A percentile compares a stretch with the other conserved stretches of the same genome.
Conservation (phyloP, 53 echinoderm and acorn worm species). For the Echinarachnius parma region DNA sequence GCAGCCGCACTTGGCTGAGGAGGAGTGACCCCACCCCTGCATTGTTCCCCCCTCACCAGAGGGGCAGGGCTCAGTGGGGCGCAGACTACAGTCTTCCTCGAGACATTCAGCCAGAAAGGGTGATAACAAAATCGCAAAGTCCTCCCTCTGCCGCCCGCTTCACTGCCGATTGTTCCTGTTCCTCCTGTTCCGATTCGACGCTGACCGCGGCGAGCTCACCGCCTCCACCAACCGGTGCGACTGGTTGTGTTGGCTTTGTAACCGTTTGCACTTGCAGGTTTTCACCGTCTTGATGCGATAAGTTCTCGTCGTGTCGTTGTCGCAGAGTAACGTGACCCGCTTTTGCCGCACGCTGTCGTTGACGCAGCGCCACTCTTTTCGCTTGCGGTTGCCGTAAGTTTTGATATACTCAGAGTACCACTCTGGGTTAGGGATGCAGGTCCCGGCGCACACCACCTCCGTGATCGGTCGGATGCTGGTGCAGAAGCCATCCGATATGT, state of each 20-base stretch:
- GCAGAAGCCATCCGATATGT: conserved; percentile 98
- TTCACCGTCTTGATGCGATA: conserved; percentile 90
- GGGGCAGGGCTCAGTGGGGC: no score
- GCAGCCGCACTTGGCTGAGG: no score
- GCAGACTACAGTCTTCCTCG: neutral
- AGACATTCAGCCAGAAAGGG: conserved; percentile 21
- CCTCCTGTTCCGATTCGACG: conserved; percentile 21
- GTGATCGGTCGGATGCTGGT: conserved; percentile 84
- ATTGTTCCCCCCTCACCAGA: no score
- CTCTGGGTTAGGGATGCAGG: conserved; percentile 69
- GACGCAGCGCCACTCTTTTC: conserved; percentile 91
- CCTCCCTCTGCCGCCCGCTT: conserved; percentile 6
- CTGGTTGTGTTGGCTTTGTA: conserved; percentile 68
- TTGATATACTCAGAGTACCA: conserved; percentile 68
- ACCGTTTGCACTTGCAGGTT: conserved; percentile 95
- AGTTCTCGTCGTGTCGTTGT: conserved; percentile 71
- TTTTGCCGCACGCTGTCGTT: conserved; percentile 86
- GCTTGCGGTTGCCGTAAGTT: conserved; percentile 67
- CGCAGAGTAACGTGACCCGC: conserved; percentile 80
- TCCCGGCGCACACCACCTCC: conserved; percentile 89
- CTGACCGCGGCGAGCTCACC: conserved; percentile 15
- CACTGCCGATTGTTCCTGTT: conserved; percentile 53
- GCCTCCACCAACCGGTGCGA: conserved; percentile 43
- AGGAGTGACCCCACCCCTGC: no score
- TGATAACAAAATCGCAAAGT: neutral